phyloP scores from a whole-genome alignment of 2,888 invertebrate species.

The Cosmia trapezina region DNA sequence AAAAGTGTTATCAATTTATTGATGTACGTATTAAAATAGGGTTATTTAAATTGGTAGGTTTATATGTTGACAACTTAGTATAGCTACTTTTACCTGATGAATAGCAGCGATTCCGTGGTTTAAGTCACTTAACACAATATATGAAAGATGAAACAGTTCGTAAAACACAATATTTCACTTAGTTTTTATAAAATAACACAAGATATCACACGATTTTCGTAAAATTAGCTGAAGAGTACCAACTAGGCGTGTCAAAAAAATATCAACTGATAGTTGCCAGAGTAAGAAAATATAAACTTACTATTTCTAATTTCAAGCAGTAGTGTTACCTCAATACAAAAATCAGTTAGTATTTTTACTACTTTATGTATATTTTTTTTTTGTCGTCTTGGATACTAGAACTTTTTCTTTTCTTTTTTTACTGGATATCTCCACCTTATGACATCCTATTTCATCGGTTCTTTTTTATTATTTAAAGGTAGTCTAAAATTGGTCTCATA shows the following conservation, averaged over 20 bases:
- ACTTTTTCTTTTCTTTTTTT: too few relatives aligned
- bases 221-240: conserved; percentile 27
- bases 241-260: conserved; percentile 64
- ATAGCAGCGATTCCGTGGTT: conserved; percentile 30
- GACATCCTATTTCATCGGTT: too few relatives aligned
- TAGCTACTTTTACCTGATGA: conserved; percentile 54
- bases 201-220: conserved; percentile 38
- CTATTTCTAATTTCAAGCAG: conserved; percentile 3
- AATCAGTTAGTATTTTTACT: too few relatives aligned
- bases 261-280: conserved; percentile 43
- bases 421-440: too few relatives aligned
- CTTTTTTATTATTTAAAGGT: too few relatives aligned
- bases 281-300: conserved; percentile 2
- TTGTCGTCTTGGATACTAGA: too few relatives aligned
- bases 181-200: conserved; percentile 39
- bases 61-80: conserved; percentile 54
- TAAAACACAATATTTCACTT: conserved; percentile 49
- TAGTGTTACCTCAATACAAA: conserved; percentile 15
- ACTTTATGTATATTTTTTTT: too few relatives aligned
- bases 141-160: conserved; percentile 12
- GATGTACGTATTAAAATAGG: background rate
- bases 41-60: conserved; percentile 37
- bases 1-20: background rate
- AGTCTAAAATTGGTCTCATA: too few relatives aligned
- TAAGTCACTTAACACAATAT: conserved; percentile 28